These are phyloP conservation scores for Pygocentrus nattereri DNA, from an alignment of 2,797 vertebrate genomes.

Conservation along the genomic window DNA sequence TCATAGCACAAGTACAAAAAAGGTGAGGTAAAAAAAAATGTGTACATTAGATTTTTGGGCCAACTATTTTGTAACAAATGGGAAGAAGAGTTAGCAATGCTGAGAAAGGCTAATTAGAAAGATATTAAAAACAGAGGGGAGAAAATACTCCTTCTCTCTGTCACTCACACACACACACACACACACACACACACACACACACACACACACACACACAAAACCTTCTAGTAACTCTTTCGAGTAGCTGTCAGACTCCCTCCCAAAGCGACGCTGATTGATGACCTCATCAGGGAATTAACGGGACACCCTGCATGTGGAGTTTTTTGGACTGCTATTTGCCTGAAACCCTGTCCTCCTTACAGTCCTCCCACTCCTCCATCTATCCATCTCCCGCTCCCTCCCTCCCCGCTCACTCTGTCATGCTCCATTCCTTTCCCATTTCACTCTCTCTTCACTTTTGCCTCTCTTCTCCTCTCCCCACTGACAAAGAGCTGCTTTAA, in stretches of 20 bases:
- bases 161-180: constrained; percentile 14
- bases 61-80: background rate
- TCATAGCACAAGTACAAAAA: background rate
- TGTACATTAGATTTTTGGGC: too few species aligned
- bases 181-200: background rate
- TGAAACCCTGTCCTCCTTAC: constrained; percentile 1
- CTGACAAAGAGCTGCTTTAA: background rate
- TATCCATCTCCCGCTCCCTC: background rate
- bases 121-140: constrained; percentile 21
- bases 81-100: constrained; percentile 1
- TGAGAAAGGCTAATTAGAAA: constrained; percentile 10
- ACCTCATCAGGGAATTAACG: constrained; percentile 78
- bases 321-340: constrained; percentile 50
- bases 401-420: background rate
- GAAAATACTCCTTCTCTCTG: constrained; percentile 48
- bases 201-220: constrained; percentile 43
- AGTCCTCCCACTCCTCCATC: background rate
- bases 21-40: too few species aligned
- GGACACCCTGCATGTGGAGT: constrained; percentile 70
- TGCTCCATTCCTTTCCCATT: background rate
- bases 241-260: constrained; percentile 69
- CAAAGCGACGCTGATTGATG: constrained; percentile 74
- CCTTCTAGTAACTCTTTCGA: constrained; percentile 60
- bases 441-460: background rate
- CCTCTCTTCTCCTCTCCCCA: background rate